phyloP scores from a whole-genome alignment of 2,113 vertebrate species.

The Periophthalmodon schlosseri region DNA sequence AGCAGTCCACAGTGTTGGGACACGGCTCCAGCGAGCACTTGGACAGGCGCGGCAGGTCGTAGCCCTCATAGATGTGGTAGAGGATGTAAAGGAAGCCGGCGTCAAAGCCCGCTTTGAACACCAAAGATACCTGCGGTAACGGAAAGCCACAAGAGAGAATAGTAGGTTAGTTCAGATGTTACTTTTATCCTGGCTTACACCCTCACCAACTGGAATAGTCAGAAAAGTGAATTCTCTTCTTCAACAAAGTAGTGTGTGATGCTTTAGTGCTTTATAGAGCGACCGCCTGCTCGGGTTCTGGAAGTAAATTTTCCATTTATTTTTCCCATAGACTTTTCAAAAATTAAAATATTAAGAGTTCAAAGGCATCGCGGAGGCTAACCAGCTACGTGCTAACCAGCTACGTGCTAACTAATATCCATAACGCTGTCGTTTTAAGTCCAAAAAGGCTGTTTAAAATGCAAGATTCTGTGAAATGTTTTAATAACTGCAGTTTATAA shows the following conservation, averaged over 20 bases:
- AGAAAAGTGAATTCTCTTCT: not conserved
- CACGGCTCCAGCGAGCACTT: conserved; percentile 84
- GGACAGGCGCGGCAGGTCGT: conserved; percentile 81
- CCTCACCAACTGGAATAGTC: not conserved
- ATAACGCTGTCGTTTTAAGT: too few relatives aligned
- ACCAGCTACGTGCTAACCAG: too few relatives aligned
- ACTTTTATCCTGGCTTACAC: not conserved
- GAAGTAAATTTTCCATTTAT: too few relatives aligned
- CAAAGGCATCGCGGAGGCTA: too few relatives aligned
- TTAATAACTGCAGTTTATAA: too few relatives aligned
- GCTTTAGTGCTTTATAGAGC: too few relatives aligned
- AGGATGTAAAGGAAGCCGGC: conserved; percentile 86
- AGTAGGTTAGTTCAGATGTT: not conserved
- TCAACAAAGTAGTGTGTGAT: not conserved
- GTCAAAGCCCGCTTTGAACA: conserved; percentile 86
- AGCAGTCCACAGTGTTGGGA: conserved; percentile 90
- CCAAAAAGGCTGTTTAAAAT: too few relatives aligned
- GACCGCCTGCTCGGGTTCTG: too few relatives aligned
- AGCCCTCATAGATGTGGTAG: conserved; percentile 80
- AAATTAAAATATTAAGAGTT: too few relatives aligned
- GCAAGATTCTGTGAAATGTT: too few relatives aligned
- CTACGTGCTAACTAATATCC: too few relatives aligned
- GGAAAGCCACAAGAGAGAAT: not conserved
- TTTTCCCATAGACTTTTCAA: too few relatives aligned
- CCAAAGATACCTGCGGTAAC: conserved; percentile 74